phyloP scores from a whole-genome alignment of 2,797 vertebrate species.

The Apogon talboti region DNA sequence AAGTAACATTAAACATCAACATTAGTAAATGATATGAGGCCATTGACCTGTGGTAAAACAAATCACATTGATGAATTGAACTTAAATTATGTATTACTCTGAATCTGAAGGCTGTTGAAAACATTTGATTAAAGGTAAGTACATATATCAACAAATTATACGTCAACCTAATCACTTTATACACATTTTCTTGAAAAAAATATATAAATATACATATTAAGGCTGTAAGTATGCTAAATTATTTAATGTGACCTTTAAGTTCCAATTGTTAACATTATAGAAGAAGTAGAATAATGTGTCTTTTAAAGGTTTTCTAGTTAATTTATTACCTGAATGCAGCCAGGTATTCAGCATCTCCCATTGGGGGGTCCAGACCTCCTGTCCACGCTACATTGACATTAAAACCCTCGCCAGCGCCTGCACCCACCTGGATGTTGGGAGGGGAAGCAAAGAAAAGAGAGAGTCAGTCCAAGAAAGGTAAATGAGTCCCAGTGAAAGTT shows the following conservation, averaged over 20 bases:
- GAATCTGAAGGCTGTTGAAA: too few relatives aligned
- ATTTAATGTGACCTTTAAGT: not conserved
- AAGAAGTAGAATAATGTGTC: not conserved
- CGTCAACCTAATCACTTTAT: too few relatives aligned
- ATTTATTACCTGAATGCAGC: slow-evolving; percentile 91
- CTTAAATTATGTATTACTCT: too few relatives aligned
- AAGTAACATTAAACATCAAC: too few relatives aligned
- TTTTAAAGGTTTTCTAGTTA: not conserved
- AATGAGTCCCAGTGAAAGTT: slow-evolving; percentile 51
- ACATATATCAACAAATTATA: too few relatives aligned
- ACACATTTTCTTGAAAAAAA: too few relatives aligned
- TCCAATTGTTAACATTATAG: not conserved
- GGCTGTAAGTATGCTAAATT: not conserved
- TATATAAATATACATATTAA: not conserved
- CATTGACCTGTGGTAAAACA: too few relatives aligned
- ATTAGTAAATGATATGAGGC: too few relatives aligned
- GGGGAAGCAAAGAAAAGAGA: slow-evolving; percentile 5
- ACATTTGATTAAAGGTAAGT: too few relatives aligned
- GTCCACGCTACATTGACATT: slow-evolving; percentile 93
- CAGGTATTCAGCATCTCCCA: slow-evolving; percentile 94
- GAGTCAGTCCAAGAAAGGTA: slow-evolving; percentile 18
- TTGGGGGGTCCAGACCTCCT: slow-evolving; percentile 88
- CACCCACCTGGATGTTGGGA: slow-evolving; percentile 78
- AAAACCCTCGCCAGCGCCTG: slow-evolving; percentile 87
- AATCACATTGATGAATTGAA: too few relatives aligned